These are phyloP conservation scores for Lethenteron reissneri DNA, from an alignment of 2,113 vertebrate genomes.

Conservation along the genomic window DNA sequence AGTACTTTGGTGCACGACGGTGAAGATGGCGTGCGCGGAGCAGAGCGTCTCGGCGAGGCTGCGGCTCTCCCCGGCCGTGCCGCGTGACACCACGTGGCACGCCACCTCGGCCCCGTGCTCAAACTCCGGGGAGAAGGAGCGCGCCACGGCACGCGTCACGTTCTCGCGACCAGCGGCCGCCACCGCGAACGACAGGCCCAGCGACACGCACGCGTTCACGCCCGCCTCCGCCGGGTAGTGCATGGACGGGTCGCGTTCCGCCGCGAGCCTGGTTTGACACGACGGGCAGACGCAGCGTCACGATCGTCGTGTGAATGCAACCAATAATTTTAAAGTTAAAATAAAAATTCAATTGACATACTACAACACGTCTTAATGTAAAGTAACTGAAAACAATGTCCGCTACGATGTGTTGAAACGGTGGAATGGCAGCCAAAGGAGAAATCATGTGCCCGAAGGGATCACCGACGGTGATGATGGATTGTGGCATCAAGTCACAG, in stretches of 20 bases:
- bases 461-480: too few relatives aligned
- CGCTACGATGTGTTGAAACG: too few relatives aligned
- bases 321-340: too few relatives aligned
- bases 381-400: too few relatives aligned
- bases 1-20: slow-evolving; percentile 43
- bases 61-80: slow-evolving; percentile 36
- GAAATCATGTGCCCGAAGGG: too few relatives aligned
- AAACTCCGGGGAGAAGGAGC: slow-evolving; percentile 61
- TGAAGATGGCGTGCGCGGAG: slow-evolving; percentile 35
- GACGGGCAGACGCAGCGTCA: too few relatives aligned
- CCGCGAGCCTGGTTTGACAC: slow-evolving; percentile 14
- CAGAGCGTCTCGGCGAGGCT: slow-evolving; percentile 59
- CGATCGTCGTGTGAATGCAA: too few relatives aligned
- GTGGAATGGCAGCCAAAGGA: too few relatives aligned
- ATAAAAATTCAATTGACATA: too few relatives aligned
- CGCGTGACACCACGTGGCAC: slow-evolving; percentile 36
- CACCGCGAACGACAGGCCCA: slow-evolving; percentile 39
- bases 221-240: slow-evolving; percentile 34
- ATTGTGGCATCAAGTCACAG: too few relatives aligned
- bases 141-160: slow-evolving; percentile 29
- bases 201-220: slow-evolving; percentile 42
- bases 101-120: slow-evolving; percentile 36
- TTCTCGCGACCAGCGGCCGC: slow-evolving; percentile 25
- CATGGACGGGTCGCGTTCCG: slow-evolving; percentile 29
- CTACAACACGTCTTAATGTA: too few relatives aligned